phyloP scores from a whole-genome alignment of 2,797 vertebrate genomes.

The Myripristis jacobus region DNA sequence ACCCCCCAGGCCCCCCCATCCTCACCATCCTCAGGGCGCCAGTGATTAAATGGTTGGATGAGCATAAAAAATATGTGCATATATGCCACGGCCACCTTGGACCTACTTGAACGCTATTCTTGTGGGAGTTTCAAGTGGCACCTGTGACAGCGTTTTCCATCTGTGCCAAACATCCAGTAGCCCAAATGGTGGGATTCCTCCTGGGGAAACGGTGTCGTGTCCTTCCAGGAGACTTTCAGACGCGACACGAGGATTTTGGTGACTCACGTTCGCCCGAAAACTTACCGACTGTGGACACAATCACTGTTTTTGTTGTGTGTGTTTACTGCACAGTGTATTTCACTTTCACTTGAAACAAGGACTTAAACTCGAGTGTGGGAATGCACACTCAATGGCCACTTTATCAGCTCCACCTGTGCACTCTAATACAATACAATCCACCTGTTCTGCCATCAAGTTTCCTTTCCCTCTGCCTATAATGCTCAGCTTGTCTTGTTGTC shows the following conservation, averaged over 20 bases:
- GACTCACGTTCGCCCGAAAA: background rate
- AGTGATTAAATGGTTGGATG: slow-evolving; percentile 67
- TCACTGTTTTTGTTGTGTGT: background rate
- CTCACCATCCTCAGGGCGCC: slow-evolving; percentile 40
- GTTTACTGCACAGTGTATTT: too few species aligned
- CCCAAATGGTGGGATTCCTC: slow-evolving; percentile 30
- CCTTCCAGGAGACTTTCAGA: background rate
- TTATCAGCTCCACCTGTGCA: too few species aligned
- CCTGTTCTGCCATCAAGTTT: too few species aligned
- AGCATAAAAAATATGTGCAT: slow-evolving; percentile 71
- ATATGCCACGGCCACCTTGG: slow-evolving; percentile 61
- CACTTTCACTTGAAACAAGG: too few species aligned
- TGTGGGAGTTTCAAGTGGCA: slow-evolving; percentile 53
- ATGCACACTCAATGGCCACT: too few species aligned
- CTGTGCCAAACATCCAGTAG: slow-evolving; percentile 8
- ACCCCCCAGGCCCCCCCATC: background rate
- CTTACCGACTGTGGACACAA: background rate
- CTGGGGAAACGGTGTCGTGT: slow-evolving; percentile 43
- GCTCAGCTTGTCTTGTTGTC: too few species aligned
- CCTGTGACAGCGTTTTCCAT: slow-evolving; percentile 54
- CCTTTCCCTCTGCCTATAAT: too few species aligned
- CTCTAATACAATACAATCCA: too few species aligned
- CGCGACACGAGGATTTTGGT: background rate
- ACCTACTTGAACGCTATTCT: slow-evolving; percentile 48
- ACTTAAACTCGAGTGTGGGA: too few species aligned